A percentile compares a stretch with the other conserved stretches of the same genome.
Evolutionary conservation across 2,113 vertebrate genomes (phyloP).

Genomic region (Tiliqua scincoides): DNA sequence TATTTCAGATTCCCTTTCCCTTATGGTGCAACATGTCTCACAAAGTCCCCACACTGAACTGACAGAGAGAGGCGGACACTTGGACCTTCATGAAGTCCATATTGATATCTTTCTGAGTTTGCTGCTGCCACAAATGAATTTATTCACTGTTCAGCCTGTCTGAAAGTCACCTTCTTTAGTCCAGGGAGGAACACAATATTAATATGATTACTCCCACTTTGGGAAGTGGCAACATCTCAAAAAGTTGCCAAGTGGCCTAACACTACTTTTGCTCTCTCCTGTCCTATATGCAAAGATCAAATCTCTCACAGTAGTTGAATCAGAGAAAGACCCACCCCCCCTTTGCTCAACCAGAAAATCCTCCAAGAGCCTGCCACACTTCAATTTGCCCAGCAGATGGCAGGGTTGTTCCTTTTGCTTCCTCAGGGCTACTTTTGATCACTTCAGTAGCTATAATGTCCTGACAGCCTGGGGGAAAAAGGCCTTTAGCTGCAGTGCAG

Average conservation of each 20-base stretch:
- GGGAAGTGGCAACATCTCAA: not conserved
- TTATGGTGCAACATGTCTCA: not conserved
- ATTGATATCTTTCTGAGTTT: not conserved
- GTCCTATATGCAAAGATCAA: not conserved
- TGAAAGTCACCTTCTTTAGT: not conserved
- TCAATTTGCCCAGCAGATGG: constrained; percentile 1
- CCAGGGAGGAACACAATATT: not conserved
- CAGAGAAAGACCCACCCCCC: not conserved
- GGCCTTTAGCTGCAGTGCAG: constrained; percentile 8
- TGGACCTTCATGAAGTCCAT: not conserved
- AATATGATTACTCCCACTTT: no score
- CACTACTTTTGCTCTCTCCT: not conserved
- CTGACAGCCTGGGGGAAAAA: not conserved
- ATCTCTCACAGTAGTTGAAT: not conserved
- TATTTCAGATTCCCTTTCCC: not conserved
- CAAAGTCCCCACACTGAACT: not conserved
- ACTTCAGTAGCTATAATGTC: not conserved
- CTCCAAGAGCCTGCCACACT: not conserved
- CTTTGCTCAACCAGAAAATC: not conserved
- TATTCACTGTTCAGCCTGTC: not conserved
- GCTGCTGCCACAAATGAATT: not conserved
- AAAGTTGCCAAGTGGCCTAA: not conserved
- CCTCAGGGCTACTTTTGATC: not conserved
- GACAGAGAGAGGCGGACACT: not conserved
- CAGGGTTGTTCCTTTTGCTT: not conserved